Percentiles rank a stretch among this genome's conserved stretches.
phyloP scores from a whole-genome alignment of 2,888 invertebrate genomes.

The Cartodere bifasciata region DNA sequence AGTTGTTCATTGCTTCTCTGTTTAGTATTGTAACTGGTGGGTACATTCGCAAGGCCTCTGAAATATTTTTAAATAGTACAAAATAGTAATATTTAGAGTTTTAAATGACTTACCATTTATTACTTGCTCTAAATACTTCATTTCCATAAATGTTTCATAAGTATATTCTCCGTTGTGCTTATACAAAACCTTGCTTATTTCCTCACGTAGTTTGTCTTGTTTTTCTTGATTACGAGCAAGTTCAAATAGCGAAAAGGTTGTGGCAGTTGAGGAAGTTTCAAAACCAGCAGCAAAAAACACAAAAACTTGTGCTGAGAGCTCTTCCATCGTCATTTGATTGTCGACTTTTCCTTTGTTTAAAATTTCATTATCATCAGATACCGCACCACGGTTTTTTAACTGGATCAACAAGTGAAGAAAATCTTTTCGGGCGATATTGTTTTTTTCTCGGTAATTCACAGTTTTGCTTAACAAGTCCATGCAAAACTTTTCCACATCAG shows the following conservation, averaged over 20 bases:
- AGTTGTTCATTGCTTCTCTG: conserved; percentile 18
- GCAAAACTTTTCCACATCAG: conserved; percentile 33
- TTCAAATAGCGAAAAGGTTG: conserved; percentile 35
- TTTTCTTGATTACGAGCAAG: conserved; percentile 31
- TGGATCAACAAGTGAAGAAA: conserved; percentile 42
- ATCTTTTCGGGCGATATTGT: conserved; percentile 37
- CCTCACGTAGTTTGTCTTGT: conserved; percentile 29
- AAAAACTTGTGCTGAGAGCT: conserved; percentile 36
- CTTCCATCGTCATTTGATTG: conserved; percentile 9
- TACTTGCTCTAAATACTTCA: conserved; percentile 15
- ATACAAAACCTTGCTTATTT: conserved; percentile 13
- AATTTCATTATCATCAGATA: neutral
- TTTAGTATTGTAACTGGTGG: conserved; percentile 22
- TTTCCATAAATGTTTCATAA: conserved; percentile 18
- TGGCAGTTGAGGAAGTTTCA: conserved; percentile 38
- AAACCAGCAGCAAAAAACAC: conserved; percentile 41
- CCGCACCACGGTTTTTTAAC: conserved; percentile 31
- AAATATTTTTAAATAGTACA: conserved; percentile 6
- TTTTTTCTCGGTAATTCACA: conserved; percentile 34
- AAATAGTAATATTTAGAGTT: neutral
- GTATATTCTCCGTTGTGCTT: conserved; percentile 16
- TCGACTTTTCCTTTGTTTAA: too few species aligned
- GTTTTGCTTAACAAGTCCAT: conserved; percentile 32
- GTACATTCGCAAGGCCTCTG: conserved; percentile 29
- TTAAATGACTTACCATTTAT: conserved; percentile 9